Base-by-base conservation (phyloP, 2,888 invertebrate species). In the Dioctria linearis region DNA sequence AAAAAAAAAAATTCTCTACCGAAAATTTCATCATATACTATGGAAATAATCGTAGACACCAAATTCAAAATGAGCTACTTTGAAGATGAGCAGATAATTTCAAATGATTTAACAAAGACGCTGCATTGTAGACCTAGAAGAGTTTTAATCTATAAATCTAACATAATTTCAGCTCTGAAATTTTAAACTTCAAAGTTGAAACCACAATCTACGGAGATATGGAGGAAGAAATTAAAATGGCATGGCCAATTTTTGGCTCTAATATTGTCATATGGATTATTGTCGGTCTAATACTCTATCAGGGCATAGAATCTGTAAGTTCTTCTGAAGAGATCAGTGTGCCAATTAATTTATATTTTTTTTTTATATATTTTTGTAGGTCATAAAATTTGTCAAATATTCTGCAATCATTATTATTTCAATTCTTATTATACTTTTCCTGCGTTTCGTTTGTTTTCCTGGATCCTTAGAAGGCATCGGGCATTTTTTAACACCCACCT, bases 301-400 rank as follows among this genome's bases (percentile, higher is more conserved):
- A 78, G 3, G 78, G 78, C 42, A 78, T 78, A 4, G 63, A 65
- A 13, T 51, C 40, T 13, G 78, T 78, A 66, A 66, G 51, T 66
- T n/a, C 1, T 13, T 13, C 6, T 61, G 4, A 54, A 37, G 11
- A 5, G 9, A 76, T 37, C 37, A 6, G 5, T n/a, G 25, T 25
- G 25, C 25, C 13, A 39, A 37, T 25, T 40, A 11, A 25, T 25
- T 13, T 51, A 13, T 13, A n/a, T 46, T 13, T 46, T 37, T 57
- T 81, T 81, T n/a, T n/a, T n/a, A 13, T 13, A n/a, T 46, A 43
- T 46, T 37, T 57, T 81, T 81, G 11, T 39, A 82, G 82, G 43
- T 82, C 11, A 66, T 69, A 8, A 43, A 42, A 9, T 67, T 71
- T n/a, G 13, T 82, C 4, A 79, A 76, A 49, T 82, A 78, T 46